phyloP scores from a whole-genome alignment of 2,797 vertebrate species.

The Halcyon badia region DNA sequence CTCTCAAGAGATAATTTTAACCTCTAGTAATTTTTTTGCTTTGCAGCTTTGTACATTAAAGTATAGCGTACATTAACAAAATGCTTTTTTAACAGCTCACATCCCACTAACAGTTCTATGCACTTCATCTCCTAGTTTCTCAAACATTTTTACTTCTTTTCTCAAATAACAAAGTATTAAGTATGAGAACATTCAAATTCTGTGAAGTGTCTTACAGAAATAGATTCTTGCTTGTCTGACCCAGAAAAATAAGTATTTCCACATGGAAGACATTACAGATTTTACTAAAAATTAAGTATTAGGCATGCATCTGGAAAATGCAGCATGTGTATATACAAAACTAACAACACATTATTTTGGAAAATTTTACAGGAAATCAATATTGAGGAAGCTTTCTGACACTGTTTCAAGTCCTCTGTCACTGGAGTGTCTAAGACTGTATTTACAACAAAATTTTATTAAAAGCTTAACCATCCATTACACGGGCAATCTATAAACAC shows the following conservation, averaged over 20 bases:
- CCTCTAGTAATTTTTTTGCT: neutral
- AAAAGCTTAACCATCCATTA: neutral
- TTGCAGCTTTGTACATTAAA: neutral
- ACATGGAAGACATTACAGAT: neutral
- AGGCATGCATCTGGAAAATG: neutral
- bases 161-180: slow-evolving; percentile 28
- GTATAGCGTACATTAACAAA: neutral
- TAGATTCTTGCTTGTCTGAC: slow-evolving; percentile 19
- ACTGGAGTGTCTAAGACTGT: neutral
- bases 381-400: neutral
- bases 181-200: slow-evolving; percentile 45
- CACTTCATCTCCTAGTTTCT: neutral
- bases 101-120: neutral
- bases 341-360: neutral
- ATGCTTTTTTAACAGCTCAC: neutral
- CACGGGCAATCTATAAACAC: neutral
- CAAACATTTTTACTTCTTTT: neutral
- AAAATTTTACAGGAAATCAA: neutral
- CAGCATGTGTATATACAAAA: neutral
- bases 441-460: neutral
- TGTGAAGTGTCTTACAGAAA: slow-evolving; percentile 11
- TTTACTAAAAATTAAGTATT: neutral
- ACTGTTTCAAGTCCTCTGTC: neutral
- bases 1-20: neutral
- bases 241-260: slow-evolving; percentile 29